phyloP scores from a whole-genome alignment of 2,797 vertebrate genomes.

The Catamblyrhynchus diadema region DNA sequence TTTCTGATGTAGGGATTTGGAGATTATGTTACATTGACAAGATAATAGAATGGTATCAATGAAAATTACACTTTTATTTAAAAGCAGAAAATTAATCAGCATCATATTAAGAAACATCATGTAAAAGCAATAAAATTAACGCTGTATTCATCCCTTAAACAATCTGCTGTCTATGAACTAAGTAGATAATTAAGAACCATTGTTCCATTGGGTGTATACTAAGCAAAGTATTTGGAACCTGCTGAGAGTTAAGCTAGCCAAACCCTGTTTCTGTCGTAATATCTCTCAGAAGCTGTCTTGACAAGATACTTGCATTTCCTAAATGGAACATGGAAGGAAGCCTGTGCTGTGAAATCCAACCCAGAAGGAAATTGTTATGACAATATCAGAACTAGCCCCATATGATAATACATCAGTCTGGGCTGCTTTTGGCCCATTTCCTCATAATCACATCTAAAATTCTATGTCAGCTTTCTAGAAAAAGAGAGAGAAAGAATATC shows the following conservation, averaged over 20 bases:
- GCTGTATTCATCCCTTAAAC: neutral
- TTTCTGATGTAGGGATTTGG: neutral
- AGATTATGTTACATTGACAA: neutral
- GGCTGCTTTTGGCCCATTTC: neutral
- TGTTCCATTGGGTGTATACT: neutral
- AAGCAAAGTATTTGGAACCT: neutral
- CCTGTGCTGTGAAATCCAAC: neutral
- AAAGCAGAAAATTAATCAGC: neutral
- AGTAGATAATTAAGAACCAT: neutral
- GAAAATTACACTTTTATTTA: neutral
- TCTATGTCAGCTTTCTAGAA: neutral
- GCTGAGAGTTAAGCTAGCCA: neutral
- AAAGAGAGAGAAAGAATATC: neutral
- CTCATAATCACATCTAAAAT: neutral
- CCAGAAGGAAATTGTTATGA: neutral
- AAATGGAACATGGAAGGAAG: neutral
- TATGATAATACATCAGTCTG: neutral
- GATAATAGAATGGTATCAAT: neutral
- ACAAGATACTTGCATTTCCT: neutral
- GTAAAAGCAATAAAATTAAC: neutral
- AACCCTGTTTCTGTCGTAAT: neutral
- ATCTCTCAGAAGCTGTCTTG: neutral
- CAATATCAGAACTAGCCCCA: neutral
- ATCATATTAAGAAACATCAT: neutral
- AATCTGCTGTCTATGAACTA: neutral